Conservation (phyloP, 2,888 invertebrate genomes). For the Rhaphigaster nebulosa region DNA sequence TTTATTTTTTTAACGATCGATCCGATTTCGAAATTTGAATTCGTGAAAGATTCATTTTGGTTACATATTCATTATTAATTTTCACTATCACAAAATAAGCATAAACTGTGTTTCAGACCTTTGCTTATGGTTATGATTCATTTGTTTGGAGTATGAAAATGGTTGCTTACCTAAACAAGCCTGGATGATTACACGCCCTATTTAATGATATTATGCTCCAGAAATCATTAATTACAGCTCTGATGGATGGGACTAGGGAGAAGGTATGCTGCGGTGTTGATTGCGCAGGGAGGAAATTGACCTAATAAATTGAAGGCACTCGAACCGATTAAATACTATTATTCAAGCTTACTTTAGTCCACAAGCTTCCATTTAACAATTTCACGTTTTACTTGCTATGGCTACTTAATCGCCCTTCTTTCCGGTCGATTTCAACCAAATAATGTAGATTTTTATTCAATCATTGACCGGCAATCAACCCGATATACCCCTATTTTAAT, state of each 20-base stretch:
- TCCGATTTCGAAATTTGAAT: too few species aligned
- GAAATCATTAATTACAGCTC: slow-evolving; percentile 3
- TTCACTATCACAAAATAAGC: background rate
- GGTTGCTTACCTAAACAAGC: background rate
- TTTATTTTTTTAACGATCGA: too few species aligned
- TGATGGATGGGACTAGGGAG: background rate
- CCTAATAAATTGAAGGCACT: background rate
- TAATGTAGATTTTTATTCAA: background rate
- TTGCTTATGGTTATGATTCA: background rate
- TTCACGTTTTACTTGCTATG: background rate
- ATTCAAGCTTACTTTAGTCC: background rate
- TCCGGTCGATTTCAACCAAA: background rate
- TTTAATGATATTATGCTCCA: slow-evolving; percentile 20
- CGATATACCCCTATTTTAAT: too few species aligned
- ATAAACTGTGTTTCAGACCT: background rate
- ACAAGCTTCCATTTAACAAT: background rate
- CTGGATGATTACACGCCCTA: background rate
- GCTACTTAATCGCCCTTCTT: background rate
- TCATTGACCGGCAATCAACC: background rate
- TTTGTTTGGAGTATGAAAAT: background rate
- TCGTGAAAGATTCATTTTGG: too few species aligned
- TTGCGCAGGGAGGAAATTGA: background rate
- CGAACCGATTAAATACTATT: slow-evolving; percentile 4
- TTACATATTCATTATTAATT: background rate
- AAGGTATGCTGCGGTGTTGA: background rate